Evolutionary conservation across 2,888 invertebrate genomes (phyloP), one percentile per base, ranked within the genome.

Genomic region (Caenorhabditis macrosperma): DNA sequence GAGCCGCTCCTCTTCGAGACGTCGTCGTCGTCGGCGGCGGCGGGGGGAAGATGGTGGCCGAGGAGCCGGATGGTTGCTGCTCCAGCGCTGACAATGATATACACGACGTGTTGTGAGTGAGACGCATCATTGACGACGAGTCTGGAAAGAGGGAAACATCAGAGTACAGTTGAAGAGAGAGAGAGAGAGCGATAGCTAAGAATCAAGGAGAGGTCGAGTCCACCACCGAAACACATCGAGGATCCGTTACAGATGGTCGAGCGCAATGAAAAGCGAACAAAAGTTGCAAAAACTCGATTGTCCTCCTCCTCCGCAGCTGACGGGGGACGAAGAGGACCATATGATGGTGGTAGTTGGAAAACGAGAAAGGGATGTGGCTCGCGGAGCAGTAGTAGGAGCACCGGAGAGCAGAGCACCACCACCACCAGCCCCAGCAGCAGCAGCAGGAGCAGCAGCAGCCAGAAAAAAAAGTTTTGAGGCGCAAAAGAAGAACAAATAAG

Each of bases 401-500:
- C n/a, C n/a, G n/a, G n/a, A n/a, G n/a, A n/a, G n/a, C n/a, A n/a
- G n/a, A n/a, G n/a, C n/a, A n/a, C n/a, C n/a, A n/a, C n/a, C n/a
- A n/a, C n/a, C n/a, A n/a, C n/a, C n/a, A n/a, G n/a, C n/a, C n/a
- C n/a, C n/a, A 61, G 61, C 3, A 7, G 17, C 44, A 52, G 52
- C 50, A 54, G n/a, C n/a, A n/a, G n/a, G n/a, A n/a, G n/a, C n/a
- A 71, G 55, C 17, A 63, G 46, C 22, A 24, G 22, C 20, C 55
- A 20, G 17, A 10, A 26, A 72, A 55, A 69, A 60, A 52, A 59
- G 68, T 60, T 69, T 71, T 44, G 61, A 63, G 71, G 71, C 71
- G 63, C 63, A 72, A 72, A 72, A 59, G 71, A 72, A 72, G 71
- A 72, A 72, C 71, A 72, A 72, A 72, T 63, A 72, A 55, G 61